Evolutionary conservation across 53 echinoderm and acorn worm species (phyloP), one percentile per base, ranked within the genome.

Genomic region (Holothuria leucospilota): DNA sequence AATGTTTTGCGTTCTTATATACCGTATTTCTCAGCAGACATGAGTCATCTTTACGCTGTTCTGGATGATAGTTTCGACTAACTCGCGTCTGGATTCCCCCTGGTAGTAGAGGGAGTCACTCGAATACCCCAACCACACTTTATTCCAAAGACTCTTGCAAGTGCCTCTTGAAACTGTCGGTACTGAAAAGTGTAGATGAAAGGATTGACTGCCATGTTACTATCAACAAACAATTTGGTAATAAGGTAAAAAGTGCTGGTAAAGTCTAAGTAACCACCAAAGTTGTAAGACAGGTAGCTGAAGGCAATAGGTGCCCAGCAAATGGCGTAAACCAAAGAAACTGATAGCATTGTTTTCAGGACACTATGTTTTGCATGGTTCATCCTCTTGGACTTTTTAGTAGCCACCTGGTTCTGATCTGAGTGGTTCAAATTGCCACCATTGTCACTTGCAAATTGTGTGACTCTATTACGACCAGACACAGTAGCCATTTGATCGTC

Each of bases 101-200:
- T 18, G 56, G 80, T 80, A 15, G 80, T 80, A 0, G 61, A 27
- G 14, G 80, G 80, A 38, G 80, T 59, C 9, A 80, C 61, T n/a
- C 80, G 80, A 53, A 34, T 62, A 30, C 61, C 59, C 80, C 80
- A 59, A 9, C 80, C 86, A 26, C 42, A 23, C 39, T 63, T 38
- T 40, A 83, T 40, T 29, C 84, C 63, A n/a, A 94, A 96, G 60
- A 87, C 39, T 11, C 84, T 53, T 58, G 80, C 87, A 15, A 96
- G 79, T 29, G 94, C 96, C 34, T 71, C 81, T 53, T 92, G 94
- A 39, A 96, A 96, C 83, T 96, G 94, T 67, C 92, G 88, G 88
- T 96, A 96, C 80, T 96, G 96, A 84, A 96, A 92, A 16, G 94
- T 92, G 66, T 96, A 96, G 39, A 96, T 96, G 68, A 96, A 92